Base-by-base conservation (phyloP, 2,113 vertebrate species). In the Talpa occidentalis region DNA sequence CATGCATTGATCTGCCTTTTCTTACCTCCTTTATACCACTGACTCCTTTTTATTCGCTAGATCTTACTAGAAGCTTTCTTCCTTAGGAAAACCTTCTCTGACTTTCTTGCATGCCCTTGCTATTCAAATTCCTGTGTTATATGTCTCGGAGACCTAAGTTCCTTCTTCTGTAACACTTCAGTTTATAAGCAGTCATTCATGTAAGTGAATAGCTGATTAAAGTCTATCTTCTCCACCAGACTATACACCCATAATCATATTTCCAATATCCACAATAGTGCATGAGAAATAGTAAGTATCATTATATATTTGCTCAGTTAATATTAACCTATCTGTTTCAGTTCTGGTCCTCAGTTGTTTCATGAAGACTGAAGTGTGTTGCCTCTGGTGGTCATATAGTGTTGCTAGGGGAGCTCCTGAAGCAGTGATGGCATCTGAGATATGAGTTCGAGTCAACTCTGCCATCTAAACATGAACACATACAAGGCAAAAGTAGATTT, bases 311-410 rank as follows among this genome's bases (percentile, higher is more conserved):
- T 82, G 10, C 14, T 30, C 42, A 94, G 54, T 64, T 28, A 74
- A 86, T 91, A 96, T 97, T 98, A 76, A 99, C 99, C 99, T 99
- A 94, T 99, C 98, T 66, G 97, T 85, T 62, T 99, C 98, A 56
- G 94, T 83, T 95, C 98, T 97, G 74, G 98, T 91, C 80, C 98
- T 98, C 35, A 97, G 97, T 0, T 98, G 98, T 82, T 98, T 98
- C 79, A 96, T 73, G n/a, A 98, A 97, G 44, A 98, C 97, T 0
- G 93, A 97, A 44, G 98, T 90, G 10, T 98, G 98, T 67, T 98
- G 98, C 83, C 97, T 96, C 49, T 97, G 98, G 52, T 98, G 98
- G 69, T 99, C 98, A 67, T 98, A 98, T 14, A 98, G 93, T 6
- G 95, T n/a, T 42, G 98, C 87, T 64, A 95, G 47, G 0, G 98